phyloP scores from a whole-genome alignment of 1,140 invertebrate species.

The Atta colombica region DNA sequence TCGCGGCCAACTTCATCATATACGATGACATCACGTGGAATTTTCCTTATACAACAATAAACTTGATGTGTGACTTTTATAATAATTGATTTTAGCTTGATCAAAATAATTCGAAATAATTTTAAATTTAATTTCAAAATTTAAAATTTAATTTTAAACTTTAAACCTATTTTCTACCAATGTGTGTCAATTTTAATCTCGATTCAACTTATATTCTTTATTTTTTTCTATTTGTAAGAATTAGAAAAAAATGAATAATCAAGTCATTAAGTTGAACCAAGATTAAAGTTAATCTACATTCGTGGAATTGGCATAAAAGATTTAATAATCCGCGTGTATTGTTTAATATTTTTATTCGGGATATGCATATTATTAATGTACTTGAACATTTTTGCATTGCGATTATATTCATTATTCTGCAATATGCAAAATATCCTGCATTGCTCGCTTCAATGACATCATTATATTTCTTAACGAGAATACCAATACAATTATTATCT shows the following conservation, averaged over 20 bases:
- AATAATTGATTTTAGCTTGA: neutral
- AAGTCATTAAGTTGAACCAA: too few relatives aligned
- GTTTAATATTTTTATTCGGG: neutral
- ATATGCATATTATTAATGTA: neutral
- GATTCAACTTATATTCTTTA: too few relatives aligned
- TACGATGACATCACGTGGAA: neutral
- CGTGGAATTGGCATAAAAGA: neutral
- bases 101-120: neutral
- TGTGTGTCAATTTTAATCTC: too few relatives aligned
- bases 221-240: too few relatives aligned
- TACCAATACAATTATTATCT: conserved; percentile 93
- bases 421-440: conserved; percentile 73
- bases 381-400: neutral
- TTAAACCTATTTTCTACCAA: too few relatives aligned
- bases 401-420: neutral
- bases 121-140: too few relatives aligned
- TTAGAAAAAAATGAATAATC: too few relatives aligned
- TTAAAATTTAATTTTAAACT: too few relatives aligned
- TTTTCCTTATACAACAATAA: neutral
- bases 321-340: neutral
- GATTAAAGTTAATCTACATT: too few relatives aligned
- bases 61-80: neutral
- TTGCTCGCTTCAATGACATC: conserved; percentile 94
- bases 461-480: conserved; percentile 93
- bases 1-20: neutral